Conservation (phyloP, 1,140 invertebrate genomes). For the Lethrus apterus region DNA sequence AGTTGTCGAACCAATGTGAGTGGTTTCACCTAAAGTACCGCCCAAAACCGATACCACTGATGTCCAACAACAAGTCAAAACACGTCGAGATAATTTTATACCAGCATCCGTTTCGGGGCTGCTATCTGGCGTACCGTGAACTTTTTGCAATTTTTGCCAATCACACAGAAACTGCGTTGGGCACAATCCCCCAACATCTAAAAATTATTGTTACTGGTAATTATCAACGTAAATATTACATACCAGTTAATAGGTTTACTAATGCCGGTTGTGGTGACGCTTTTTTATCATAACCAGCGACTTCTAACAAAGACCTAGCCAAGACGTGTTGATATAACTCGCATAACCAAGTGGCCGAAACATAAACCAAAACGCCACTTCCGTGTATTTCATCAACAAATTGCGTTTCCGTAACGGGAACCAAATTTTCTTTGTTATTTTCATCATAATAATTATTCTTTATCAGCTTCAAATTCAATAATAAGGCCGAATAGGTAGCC, state of each 20-base stretch:
- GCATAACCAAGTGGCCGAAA: conserved; percentile 85
- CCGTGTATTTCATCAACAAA: conserved; percentile 88
- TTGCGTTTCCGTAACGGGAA: conserved; percentile 62
- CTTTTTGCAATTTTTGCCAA: conserved; percentile 72
- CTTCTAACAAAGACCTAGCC: conserved; percentile 64
- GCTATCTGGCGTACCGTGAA: conserved; percentile 52
- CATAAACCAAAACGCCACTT: conserved; percentile 82
- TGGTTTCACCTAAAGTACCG: conserved; percentile 59
- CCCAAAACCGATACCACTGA: conserved; percentile 83
- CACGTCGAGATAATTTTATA: conserved; percentile 53
- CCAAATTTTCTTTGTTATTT: conserved; percentile 30
- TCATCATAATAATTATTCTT: conserved; percentile 68
- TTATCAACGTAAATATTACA: neutral
- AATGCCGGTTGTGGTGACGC: conserved; percentile 56
- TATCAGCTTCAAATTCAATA: conserved; percentile 76
- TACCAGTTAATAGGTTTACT: conserved; percentile 71
- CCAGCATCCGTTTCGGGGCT: conserved; percentile 63
- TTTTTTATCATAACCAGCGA: conserved; percentile 54
- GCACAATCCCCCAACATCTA: conserved; percentile 78
- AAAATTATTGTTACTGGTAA: conserved; percentile 23
- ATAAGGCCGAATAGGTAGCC: conserved; percentile 75
- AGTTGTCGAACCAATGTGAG: conserved; percentile 44
- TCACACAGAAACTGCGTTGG: conserved; percentile 75
- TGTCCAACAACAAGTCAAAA: conserved; percentile 88
- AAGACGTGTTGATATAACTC: conserved; percentile 84